phyloP scores from a whole-genome alignment of 2,113 vertebrate species.

The Cryptomyrus ogoouensis region DNA sequence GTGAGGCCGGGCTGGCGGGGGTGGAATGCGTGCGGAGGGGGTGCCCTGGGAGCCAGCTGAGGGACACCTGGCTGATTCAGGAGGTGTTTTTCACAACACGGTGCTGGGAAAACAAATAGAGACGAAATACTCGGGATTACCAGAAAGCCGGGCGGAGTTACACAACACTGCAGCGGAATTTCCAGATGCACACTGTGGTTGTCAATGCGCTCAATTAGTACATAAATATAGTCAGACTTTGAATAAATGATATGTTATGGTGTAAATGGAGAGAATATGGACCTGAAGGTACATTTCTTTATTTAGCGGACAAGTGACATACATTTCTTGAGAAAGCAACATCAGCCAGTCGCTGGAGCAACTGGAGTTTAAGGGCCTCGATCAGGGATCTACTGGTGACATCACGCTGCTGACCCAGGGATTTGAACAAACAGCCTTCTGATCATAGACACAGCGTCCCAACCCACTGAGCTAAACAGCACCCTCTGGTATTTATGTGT shows the following conservation, averaged over 20 bases:
- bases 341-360: background rate
- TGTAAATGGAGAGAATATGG: background rate
- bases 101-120: background rate
- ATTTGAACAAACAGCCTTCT: background rate
- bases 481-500: background rate
- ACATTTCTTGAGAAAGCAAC: background rate
- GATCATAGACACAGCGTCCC: background rate
- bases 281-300: background rate
- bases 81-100: background rate
- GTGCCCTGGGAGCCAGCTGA: background rate
- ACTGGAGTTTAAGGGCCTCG: background rate
- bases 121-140: background rate
- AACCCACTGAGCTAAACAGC: background rate
- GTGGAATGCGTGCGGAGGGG: conserved; percentile 12
- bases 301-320: background rate
- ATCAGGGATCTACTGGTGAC: background rate
- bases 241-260: background rate
- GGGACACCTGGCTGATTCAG: conserved; percentile 3
- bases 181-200: background rate
- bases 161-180: background rate
- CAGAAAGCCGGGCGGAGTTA: background rate
- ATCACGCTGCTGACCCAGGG: background rate
- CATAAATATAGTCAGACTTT: background rate
- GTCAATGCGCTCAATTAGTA: background rate
- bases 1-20: conserved; percentile 39